Base-by-base conservation (phyloP, 2,888 invertebrate species). In the Operophtera brumata region DNA sequence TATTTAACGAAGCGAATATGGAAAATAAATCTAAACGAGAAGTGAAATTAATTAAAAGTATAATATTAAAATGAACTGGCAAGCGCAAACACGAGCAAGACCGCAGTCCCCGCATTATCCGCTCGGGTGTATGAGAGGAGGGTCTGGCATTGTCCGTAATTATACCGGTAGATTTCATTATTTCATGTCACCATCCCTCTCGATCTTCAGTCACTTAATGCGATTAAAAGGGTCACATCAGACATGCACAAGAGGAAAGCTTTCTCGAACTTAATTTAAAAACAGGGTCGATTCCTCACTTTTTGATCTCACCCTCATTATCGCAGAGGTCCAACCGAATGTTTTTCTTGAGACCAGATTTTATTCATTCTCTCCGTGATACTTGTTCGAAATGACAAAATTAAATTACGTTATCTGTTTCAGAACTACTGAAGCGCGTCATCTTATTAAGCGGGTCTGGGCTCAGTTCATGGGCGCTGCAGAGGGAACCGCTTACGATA, bases 391-490 rank as follows among this genome's bases (percentile, higher is more conserved):
- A 83, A 80, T 78, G 76, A 75, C 72, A 71, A 75, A 80, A 82
- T 82, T 80, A 81, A 83, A 86, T 85, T 77, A 81, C 71, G 78
- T 78, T 80, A 82, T 84, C 78, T 86, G 80, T 92, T 93, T 69
- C 92, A 96, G 97, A 96, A 87, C 92, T 97, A 67, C 93, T 97
- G 78, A 95, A 95, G 86, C 94, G 97, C 66, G 96, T 96, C 68
- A 94, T 97, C 73, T 91, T 97, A 76, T 92, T 97, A 80, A 97
- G 97, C 78, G 97, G 97, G 54, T 97, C 97, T 54, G 96, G 96
- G 20, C 90, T 97, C 64, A 96, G 96, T 73, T 96, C 97, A 32
- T 97, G 97, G 97, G 97, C 97, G 59, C 92, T 97, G 72, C 96
- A 96, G 84, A 93, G 94, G 67, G 96, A 96, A 78, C 96, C 96